Base-by-base conservation (phyloP, 2,113 vertebrate genomes). In the Nothoprocta perdicaria region DNA sequence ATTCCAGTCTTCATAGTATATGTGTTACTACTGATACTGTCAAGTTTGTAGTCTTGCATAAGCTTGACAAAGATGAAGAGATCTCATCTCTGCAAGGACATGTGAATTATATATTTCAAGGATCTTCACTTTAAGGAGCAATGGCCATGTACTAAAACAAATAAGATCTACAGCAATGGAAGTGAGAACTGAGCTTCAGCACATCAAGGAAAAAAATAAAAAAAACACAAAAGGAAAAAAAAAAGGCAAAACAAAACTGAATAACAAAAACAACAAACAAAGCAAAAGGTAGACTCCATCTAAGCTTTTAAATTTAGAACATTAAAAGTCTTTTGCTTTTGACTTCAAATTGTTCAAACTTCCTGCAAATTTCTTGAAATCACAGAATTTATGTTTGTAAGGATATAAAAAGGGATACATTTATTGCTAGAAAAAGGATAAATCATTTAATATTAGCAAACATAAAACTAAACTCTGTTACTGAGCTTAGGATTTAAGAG, bases 171-270 rank as follows among this genome's bases (percentile, higher is more conserved):
- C 3, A 86, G 5, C 9, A 73, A 2, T 2, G 24, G 6, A 76
- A 83, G 6, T 33, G 14, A 63, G 4, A 68, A 50, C 1, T 12
- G 27, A 68, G 2, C 3, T 76, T 83, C 38, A 26, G 48, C 12
- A 22, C 3, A 60, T 77, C 79, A 52, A 16, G 23, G 19, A 35
- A 22, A 18, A 18, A 14, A 12, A 1, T 14, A 3, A 2, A 11
- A n/a, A 60, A 15, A 6, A 45, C 5, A 45, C 15, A 45, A 45
- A 6, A 12, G 14, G 15, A 27, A 1, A 19, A 3, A 2, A 11
- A n/a, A 67, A 2, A 12, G 26, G 60, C 5, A 10, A 68, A 45
- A 55, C 2, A 14, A 45, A 52, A 52, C 52, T 27, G 14, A 53
- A 14, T 5, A 22, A 26, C 23, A 43, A 12, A 8, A 22, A 14